Base-by-base conservation (phyloP, 2,888 invertebrate species). In the Protophormia terraenovae region DNA sequence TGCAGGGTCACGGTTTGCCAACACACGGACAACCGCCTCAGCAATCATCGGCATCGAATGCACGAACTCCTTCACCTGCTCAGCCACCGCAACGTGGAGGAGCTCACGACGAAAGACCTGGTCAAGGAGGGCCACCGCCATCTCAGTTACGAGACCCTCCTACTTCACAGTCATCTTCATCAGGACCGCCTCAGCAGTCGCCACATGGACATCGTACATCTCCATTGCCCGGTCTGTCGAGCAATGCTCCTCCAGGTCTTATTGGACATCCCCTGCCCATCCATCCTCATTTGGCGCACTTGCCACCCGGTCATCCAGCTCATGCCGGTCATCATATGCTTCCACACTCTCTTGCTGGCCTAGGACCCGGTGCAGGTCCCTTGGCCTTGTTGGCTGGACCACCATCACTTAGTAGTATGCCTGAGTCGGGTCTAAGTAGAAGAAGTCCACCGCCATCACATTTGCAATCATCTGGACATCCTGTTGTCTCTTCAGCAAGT, bases 251-350 rank as follows among this genome's bases (percentile, higher is more conserved):
- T 3, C 89, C 90, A 1, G 90, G 91, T 1, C 89, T 93, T 4
- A 89, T 93, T 27, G 92, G 92, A 0, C 92, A 93, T 77, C 93
- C 93, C 14, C 89, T 92, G 89, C 91, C 92, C 35, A 89, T 92
- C 69, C 92, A 92, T 88, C 92, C 92, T 60, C 92, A 92, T 81
- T 64, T 92, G 86, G 89, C 91, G 0, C 91, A 92, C 83, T 88
- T 90, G 77, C 92, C 89, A 41, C 91, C 90, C 16, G 91, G 90
- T 24, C 92, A 90, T 87, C 91, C 90, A 79, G 92, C 90, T 7
- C 93, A 93, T 88, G 90, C 92, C 2, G 90, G 90, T n/a, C 93
- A 93, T 87, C 93, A 92, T 86, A 89, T 93, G 89, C 88, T 92
- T 41, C 90, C 91, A 78, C 90, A 92, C 45, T 89, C 91, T 22